Percentiles rank a stretch among this genome's conserved stretches.
Evolutionary conservation across 1,140 invertebrate species (phyloP).

Genomic region (Drosophila auraria): DNA sequence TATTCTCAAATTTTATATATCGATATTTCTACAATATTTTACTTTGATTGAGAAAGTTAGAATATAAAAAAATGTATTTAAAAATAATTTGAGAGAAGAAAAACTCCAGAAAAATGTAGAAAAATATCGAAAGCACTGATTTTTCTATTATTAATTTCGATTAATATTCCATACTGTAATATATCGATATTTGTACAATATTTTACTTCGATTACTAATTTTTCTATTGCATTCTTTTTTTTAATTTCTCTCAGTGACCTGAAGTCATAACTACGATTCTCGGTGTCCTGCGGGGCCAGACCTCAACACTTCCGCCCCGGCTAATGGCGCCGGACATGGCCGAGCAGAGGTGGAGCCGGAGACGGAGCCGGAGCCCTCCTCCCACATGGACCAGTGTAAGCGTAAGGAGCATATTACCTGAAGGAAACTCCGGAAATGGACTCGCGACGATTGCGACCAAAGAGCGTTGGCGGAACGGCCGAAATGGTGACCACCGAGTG

Average conservation of each 20-base stretch:
- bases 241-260: background rate
- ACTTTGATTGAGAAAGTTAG: no score
- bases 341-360: background rate
- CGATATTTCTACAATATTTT: no score
- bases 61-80: no score
- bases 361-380: background rate
- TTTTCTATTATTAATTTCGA: no score
- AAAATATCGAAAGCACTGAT: no score
- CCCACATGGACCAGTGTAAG: no score
- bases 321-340: constrained; percentile 20
- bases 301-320: constrained; percentile 18
- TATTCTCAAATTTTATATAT: no score
- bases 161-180: no score
- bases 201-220: no score
- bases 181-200: no score
- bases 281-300: background rate
- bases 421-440: constrained; percentile 90
- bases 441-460: constrained; percentile 91
- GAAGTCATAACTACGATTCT: constrained; percentile 8
- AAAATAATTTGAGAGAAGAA: no score
- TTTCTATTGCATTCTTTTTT: background rate
- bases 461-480: constrained; percentile 90
- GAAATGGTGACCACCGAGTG: constrained; percentile 94
- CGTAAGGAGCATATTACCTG: constrained; percentile 58
- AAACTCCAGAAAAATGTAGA: no score